These are phyloP conservation scores for Tipula lateralis DNA, from an alignment of 2,888 invertebrate species.

Conservation along the genomic window DNA sequence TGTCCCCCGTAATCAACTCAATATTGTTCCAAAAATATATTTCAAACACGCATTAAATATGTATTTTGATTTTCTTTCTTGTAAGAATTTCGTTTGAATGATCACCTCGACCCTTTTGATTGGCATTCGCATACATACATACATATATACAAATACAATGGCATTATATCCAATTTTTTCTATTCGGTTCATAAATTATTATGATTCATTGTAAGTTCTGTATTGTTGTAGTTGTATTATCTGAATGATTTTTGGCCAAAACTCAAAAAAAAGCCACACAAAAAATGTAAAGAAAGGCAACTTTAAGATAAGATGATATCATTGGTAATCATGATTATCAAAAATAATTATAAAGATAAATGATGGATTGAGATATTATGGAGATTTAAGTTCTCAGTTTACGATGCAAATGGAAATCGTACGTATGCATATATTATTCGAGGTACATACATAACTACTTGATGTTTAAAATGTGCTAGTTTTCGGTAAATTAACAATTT, in stretches of 20 bases:
- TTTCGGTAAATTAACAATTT: too few relatives aligned
- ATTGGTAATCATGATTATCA: conserved; percentile 11
- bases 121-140: background rate
- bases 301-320: background rate
- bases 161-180: background rate
- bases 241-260: background rate
- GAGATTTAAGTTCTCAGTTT: background rate
- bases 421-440: too few relatives aligned
- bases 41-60: background rate
- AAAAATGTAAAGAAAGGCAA: background rate
- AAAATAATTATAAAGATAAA: background rate
- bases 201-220: background rate
- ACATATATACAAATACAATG: background rate
- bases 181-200: background rate
- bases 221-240: background rate
- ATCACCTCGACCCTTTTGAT: background rate
- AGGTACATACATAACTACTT: too few relatives aligned
- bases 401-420: background rate
- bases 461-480: too few relatives aligned
- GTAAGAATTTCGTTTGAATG: background rate
- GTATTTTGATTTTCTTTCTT: background rate
- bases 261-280: background rate
- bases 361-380: background rate
- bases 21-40: background rate
- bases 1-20: background rate